Conservation (phyloP, 2,113 vertebrate genomes). For the Motacilla tschutschensis region DNA sequence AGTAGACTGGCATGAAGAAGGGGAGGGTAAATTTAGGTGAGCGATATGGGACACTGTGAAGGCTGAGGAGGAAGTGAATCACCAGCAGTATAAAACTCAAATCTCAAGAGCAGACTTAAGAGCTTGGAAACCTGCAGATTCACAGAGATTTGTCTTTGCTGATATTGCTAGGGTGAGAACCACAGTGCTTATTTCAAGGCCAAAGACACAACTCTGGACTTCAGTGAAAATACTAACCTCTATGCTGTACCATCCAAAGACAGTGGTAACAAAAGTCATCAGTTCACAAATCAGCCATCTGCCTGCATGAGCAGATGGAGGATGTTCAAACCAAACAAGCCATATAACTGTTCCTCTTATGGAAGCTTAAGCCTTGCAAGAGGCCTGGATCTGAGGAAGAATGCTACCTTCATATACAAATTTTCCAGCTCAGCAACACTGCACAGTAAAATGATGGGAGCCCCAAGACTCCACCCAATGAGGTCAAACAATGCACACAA, state of each 20-base stretch:
- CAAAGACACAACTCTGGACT: not conserved
- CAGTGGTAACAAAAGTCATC: not conserved
- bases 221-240: not conserved
- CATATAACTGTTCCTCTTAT: not conserved
- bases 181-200: not conserved
- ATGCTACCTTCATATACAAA: not conserved
- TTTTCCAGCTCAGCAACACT: not conserved
- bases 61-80: not conserved
- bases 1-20: not conserved
- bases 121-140: not conserved
- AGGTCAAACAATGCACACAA: not conserved
- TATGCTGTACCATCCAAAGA: not conserved
- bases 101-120: not conserved
- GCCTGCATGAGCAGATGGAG: not conserved
- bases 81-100: not conserved
- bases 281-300: not conserved
- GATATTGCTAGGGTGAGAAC: not conserved
- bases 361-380: not conserved
- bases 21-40: not conserved
- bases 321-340: not conserved
- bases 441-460: not conserved
- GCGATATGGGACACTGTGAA: not conserved
- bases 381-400: not conserved
- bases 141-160: not conserved
- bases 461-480: not conserved